Percentiles rank a stretch among this genome's conserved stretches.
phyloP scores from a whole-genome alignment of 2,797 vertebrate genomes.

The Oreochromis mossambicus region DNA sequence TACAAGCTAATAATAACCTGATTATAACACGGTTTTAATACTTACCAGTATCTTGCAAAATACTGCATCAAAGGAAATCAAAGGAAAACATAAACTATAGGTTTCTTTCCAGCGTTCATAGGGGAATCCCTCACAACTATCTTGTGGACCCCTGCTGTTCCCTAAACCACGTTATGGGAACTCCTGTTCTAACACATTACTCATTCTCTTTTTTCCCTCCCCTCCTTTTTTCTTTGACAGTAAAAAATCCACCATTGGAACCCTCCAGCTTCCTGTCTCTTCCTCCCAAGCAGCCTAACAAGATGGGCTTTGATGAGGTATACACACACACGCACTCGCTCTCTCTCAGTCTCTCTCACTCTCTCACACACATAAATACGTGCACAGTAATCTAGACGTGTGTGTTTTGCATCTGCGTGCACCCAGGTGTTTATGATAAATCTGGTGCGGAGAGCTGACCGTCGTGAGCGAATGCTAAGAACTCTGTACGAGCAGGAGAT shows the following conservation, averaged over 20 bases:
- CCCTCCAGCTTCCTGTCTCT: slow-evolving; percentile 84
- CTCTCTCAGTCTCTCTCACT: background rate
- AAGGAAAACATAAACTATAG: background rate
- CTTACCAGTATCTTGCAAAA: background rate
- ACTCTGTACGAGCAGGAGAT: slow-evolving; percentile 81
- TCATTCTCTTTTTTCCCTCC: slow-evolving; percentile 41
- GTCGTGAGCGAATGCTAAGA: slow-evolving; percentile 83
- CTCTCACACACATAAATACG: background rate
- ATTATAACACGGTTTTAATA: background rate
- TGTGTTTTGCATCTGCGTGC: slow-evolving; percentile 27
- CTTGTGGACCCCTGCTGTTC: background rate
- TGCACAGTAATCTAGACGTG: background rate
- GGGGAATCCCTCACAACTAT: background rate
- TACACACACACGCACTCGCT: background rate
- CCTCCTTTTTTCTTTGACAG: slow-evolving; percentile 64
- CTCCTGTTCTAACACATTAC: slow-evolving; percentile 11
- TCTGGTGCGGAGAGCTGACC: slow-evolving; percentile 79
- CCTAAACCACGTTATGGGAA: background rate
- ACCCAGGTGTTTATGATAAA: slow-evolving; percentile 91
- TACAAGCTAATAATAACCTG: background rate
- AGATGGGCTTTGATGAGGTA: slow-evolving; percentile 98
- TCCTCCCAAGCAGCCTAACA: slow-evolving; percentile 83
- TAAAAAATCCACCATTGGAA: slow-evolving; percentile 85
- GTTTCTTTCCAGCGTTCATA: background rate
- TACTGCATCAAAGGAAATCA: background rate